Base-by-base conservation (phyloP, 2,797 vertebrate species). In the Gadopsis bispinosus region DNA sequence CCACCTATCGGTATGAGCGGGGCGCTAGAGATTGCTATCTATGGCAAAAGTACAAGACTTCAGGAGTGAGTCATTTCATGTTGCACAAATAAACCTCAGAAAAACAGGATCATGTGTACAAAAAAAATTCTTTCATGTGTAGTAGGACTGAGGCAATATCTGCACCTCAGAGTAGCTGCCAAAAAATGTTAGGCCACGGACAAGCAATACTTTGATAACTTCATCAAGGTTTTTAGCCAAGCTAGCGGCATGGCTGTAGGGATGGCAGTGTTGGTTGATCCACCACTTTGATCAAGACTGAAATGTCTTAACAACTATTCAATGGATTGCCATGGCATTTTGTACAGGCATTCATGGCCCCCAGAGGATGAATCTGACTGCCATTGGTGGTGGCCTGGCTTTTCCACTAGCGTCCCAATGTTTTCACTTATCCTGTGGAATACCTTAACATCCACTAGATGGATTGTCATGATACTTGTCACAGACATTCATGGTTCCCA, bases 41-140 rank as follows among this genome's bases (percentile, higher is more conserved):
- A 2, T 96, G 96, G 95, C 95, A 96, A 66, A 97, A 96, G 87
- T 96, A 95, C 92, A 97, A 96, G 91, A 95, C 95, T 19, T 96
- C 96, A 64, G 96, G 96, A 83, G 96, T 97, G 89, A 88, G 87
- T 84, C 47, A 79, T 61, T 66, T 62, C 14, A 33, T 48, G 5
- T 67, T 19, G 16, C 17, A 71, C 60, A 56, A 55, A 83, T 71
- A 2, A 8, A n/a, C 8, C 17, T 31, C 17, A 41, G 63, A 47
- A 56, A 47, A 83, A 80, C 19, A 71, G 7, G 4, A 47, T 22
- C 4, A 50, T 68, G 12, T 4, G 2, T n/a, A 17, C 6, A 64
- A 1, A 17, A 58, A 53, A 2, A 55, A 4, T 45, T 3, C 12
- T 47, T 31, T 41, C 12, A 11, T 20, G 37, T 4, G 13, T 16